phyloP scores from a whole-genome alignment of 2,888 invertebrate species.

The Scaptomyza flava region DNA sequence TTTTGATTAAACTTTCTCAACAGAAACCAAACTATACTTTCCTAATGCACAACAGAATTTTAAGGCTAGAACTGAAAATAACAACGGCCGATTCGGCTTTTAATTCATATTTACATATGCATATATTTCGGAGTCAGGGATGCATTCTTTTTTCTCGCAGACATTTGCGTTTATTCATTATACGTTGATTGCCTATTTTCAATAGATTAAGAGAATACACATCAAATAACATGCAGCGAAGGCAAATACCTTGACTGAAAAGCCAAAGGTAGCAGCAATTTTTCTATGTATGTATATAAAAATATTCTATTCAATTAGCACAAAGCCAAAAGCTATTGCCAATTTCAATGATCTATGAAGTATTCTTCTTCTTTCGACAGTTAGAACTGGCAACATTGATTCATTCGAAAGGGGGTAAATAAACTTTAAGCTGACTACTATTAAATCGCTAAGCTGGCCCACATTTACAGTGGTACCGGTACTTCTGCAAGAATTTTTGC shows the following conservation, averaged over 20 bases:
- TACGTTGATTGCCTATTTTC: not conserved
- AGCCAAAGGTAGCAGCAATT: too few relatives aligned
- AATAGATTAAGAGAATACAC: too few relatives aligned
- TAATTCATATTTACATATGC: too few relatives aligned
- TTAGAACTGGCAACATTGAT: conserved; percentile 32
- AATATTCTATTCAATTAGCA: conserved; percentile 25
- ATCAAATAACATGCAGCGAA: not conserved
- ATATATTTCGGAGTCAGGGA: too few relatives aligned
- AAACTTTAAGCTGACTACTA: conserved; percentile 56
- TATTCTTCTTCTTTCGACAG: conserved; percentile 11
- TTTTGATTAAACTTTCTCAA: too few relatives aligned
- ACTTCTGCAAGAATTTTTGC: conserved; percentile 38
- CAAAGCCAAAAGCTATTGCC: conserved; percentile 13
- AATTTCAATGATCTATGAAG: conserved; percentile 1
- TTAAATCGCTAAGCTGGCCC: conserved; percentile 56
- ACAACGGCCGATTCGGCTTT: too few relatives aligned
- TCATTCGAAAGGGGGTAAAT: conserved; percentile 64
- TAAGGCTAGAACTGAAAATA: too few relatives aligned
- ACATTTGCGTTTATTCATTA: too few relatives aligned
- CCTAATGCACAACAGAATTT: too few relatives aligned
- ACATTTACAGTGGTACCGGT: conserved; percentile 65
- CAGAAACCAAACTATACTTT: too few relatives aligned
- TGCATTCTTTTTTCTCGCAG: too few relatives aligned
- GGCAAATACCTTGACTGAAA: not conserved
- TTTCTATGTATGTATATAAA: not conserved